Evolutionary conservation across 2,113 vertebrate species (phyloP), one percentile per base, ranked within the genome.

Genomic region (Hypomesus transpacificus): DNA sequence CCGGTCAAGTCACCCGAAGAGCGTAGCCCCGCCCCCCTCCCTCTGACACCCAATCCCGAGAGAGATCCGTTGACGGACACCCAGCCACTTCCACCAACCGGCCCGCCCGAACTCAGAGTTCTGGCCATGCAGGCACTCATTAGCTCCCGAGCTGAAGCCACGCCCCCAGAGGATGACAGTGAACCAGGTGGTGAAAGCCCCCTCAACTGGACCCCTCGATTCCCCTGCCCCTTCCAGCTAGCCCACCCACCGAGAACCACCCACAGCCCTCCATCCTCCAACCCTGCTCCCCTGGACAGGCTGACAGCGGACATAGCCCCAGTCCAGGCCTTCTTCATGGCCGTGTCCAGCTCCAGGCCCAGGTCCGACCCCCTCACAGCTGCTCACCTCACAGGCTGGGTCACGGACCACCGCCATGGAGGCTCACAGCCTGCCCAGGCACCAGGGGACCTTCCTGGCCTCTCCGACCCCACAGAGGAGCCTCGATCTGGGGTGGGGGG

Each of bases 101-200:
- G 52, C 21, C 73, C 73, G 54, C 52, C 39, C 4, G 39, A 53
- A 21, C 51, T 74, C 39, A 22, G 64, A 8, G 1, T 68, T 18
- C 56, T 68, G 20, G 56, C 66, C 58, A 50, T 63, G 50, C 26
- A 20, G 7, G 66, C 51, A 11, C 73, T 75, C 7, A 17, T 21
- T 13, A 14, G 16, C 65, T 57, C 61, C 34, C 13, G 8, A 56
- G 28, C 31, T 66, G 11, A 11, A 46, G n/a, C 17, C n/a, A 18
- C 16, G 13, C 68, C 68, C 11, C 22, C 3, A 14, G n/a, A 16
- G 3, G 63, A 20, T 39, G 24, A 62, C 31, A 26, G 28, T 9
- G 3, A 52, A 57, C 14, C 58, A 52, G 28, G 24, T 58, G 7
- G 14, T 1, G 52, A 3, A 3, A 18, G 50, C 21, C 46, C 46